phyloP scores from a whole-genome alignment of 2,113 vertebrate species.

The Seriola rivoliana region DNA sequence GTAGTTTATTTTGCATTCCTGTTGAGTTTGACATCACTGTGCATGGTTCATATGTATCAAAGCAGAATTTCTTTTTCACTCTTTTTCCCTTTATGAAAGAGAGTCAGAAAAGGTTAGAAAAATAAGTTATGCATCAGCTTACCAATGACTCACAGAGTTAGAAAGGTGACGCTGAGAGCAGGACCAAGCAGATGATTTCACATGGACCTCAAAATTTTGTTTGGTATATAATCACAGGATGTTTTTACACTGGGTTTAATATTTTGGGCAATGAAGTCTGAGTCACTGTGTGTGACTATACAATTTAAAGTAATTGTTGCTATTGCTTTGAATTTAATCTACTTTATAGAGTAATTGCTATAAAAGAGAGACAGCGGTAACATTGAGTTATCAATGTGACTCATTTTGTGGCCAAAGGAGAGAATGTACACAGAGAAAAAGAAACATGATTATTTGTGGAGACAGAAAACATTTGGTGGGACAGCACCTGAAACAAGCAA shows the following conservation, averaged over 20 bases:
- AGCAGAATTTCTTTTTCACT: not conserved
- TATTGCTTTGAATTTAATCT: not conserved
- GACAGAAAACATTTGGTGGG: not conserved
- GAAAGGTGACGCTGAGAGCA: slow-evolving; percentile 20
- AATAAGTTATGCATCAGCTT: not conserved
- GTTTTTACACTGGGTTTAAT: not conserved
- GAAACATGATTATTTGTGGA: not conserved
- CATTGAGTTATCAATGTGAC: not conserved
- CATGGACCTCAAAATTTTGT: not conserved
- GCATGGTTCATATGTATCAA: slow-evolving; percentile 4
- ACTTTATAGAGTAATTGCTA: not conserved
- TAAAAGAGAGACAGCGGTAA: not conserved
- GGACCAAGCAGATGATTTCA: not conserved
- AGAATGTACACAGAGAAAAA: not conserved
- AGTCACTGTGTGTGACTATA: not conserved
- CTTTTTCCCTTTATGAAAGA: not conserved
- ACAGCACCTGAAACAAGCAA: too few species aligned
- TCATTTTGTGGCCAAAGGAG: not conserved
- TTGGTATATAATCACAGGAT: not conserved
- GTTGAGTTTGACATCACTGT: not conserved
- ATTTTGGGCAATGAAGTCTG: not conserved
- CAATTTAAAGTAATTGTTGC: too few species aligned
- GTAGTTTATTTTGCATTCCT: not conserved
- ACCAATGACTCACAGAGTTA: slow-evolving; percentile 34
- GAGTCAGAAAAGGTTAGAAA: slow-evolving; percentile 13